Evolutionary conservation across 2,113 vertebrate genomes (phyloP), one percentile per base, ranked within the genome.

Genomic region (Dinomys branickii): DNA sequence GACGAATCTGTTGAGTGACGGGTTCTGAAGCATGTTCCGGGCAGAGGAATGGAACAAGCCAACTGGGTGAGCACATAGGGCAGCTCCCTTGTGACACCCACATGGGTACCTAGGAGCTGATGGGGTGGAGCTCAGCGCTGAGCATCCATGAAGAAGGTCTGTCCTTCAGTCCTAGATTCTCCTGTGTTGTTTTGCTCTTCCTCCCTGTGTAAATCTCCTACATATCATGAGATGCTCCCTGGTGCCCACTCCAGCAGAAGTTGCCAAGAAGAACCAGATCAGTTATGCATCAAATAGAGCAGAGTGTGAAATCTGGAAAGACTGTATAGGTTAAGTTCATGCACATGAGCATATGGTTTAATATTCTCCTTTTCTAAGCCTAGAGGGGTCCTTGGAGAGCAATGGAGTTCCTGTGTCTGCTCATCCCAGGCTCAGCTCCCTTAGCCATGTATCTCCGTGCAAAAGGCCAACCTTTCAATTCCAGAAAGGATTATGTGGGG

Each of bases 1-100:
- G 71, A 33, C 2, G 2, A 63, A n/a, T 26, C 59, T 88, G 5
- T 8, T 78, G 20, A 67, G 26, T 67, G 78, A 50, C 56, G 4
- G 44, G 88, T 38, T 95, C 38, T 75, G 28, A 22, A 75, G 61
- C 11, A 28, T 1, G 30, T 10, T 4, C 2, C 26, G 26, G 71
- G n/a, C 4, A 16, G 13, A 30, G 22, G 67, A 12, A 30, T 19
- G 65, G 28, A 30, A 2, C 4, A 41, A 2, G 58, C 33, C 26
- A 22, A 52, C 7, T 2, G 0, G 33, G 3, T 3, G 61, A 56
- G 41, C 4, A 41, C 0, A 0, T 1, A 20, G 1, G 9, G 13
- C 9, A 17, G 41, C 35, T 41, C 7, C 75, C 13, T 7, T 28
- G 1, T 11, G 38, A 41, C 56, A 78, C 3, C 1, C 56, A 3